Base-by-base conservation (phyloP, 2,797 vertebrate genomes). In the Ptychadena robeensis region DNA sequence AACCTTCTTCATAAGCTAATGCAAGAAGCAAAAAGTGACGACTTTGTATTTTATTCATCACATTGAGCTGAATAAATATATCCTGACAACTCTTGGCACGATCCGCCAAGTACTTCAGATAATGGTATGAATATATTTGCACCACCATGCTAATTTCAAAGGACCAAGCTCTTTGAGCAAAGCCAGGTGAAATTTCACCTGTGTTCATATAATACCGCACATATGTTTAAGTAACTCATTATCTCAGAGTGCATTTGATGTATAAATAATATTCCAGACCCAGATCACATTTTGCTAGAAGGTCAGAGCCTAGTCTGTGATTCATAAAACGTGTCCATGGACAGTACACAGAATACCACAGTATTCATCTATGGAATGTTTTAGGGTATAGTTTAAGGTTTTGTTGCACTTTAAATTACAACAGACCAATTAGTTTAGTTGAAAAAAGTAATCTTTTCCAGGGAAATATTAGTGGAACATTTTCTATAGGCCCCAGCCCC, bases 61-160 rank as follows among this genome's bases (percentile, higher is more conserved):
- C 88, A 89, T 73, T 86, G 89, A 92, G 92, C 91, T 93, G 91
- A 92, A 91, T 90, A 92, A 93, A 94, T 89, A 92, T 73, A 85
- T 89, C 91, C 89, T 91, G 90, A 90, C 87, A 90, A 88, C 87
- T 88, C 76, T 88, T 89, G 92, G 90, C 91, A 85, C 90, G 90
- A 91, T 91, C 88, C 86, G 90, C 91, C 91, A 86, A 85, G 91
- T 88, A 27, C 48, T 82, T 70, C 37, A 35, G 32, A 65, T 77
- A 91, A 91, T 91, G 86, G 86, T 83, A 86, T 87, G 89, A 91
- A 89, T 91, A 93, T 91, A 92, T 92, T 93, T 92, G 89, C 91
- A 87, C 89, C 90, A 87, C 83, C 57, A 22, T 88, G 87, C 86
- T 88, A 73, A 90, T 90, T 89, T 90, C 77, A 0, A 63, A 80